Percentiles rank a stretch among this genome's conserved stretches.
These are phyloP conservation scores for Chamaetylas fuelleborni DNA, from an alignment of 2,113 vertebrate genomes.

Conservation along the genomic window DNA sequence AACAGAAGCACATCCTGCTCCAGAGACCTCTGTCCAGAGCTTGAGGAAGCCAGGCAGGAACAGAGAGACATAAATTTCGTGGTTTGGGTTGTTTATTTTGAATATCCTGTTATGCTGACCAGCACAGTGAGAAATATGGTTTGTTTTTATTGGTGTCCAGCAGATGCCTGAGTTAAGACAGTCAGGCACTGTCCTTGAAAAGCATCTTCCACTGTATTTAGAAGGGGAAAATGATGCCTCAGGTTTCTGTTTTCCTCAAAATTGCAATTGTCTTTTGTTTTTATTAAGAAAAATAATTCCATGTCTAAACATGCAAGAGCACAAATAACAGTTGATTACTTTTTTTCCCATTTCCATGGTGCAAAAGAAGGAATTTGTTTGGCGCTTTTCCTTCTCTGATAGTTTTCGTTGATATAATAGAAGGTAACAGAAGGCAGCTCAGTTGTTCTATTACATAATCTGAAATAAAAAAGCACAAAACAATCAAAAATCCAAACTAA, in stretches of 20 bases:
- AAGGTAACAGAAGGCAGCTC: background rate
- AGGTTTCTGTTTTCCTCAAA: background rate
- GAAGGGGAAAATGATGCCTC: background rate
- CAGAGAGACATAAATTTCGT: background rate
- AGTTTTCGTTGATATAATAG: background rate
- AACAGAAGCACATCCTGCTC: background rate
- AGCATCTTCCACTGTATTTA: background rate
- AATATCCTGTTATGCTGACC: background rate
- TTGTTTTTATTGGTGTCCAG: background rate
- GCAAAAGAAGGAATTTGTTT: background rate
- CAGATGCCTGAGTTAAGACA: background rate
- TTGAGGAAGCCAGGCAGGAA: background rate
- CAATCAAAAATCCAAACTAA: background rate
- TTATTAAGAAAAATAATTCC: background rate
- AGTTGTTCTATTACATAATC: background rate
- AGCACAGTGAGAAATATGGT: fast-evolving
- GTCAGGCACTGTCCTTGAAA: background rate
- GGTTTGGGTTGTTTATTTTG: background rate
- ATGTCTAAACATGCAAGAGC: background rate
- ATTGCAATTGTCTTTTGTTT: background rate
- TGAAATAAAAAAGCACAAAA: background rate
- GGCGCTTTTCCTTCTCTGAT: background rate
- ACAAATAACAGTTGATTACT: background rate
- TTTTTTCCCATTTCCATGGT: background rate
- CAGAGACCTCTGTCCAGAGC: background rate